Conservation (phyloP, 2,888 invertebrate genomes). For the Spodoptera exigua region DNA sequence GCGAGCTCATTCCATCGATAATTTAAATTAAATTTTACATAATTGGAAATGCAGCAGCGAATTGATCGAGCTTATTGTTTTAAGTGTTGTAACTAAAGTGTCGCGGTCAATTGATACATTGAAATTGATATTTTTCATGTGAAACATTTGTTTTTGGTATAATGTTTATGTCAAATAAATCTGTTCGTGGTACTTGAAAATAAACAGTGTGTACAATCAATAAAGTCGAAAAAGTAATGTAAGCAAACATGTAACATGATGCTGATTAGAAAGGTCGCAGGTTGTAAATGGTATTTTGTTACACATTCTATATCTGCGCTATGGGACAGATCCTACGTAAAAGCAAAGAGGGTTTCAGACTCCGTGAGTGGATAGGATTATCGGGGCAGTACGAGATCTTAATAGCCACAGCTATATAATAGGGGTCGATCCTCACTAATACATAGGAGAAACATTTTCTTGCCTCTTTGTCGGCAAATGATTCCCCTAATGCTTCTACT, state of each 20-base stretch:
- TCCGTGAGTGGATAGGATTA: constrained; percentile 59
- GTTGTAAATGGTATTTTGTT: constrained; percentile 54
- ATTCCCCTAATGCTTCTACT: constrained; percentile 45
- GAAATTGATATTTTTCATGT: constrained; percentile 17
- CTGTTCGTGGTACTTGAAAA: no score
- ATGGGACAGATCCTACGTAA: constrained; percentile 57
- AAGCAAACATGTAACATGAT: constrained; percentile 32
- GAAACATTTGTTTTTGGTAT: neutral
- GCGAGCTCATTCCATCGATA: no score
- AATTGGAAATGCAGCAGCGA: neutral
- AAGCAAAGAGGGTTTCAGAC: constrained; percentile 57
- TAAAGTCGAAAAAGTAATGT: no score
- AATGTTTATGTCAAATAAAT: no score
- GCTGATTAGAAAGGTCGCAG: constrained; percentile 47
- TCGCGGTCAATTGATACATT: constrained; percentile 12
- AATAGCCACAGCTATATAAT: constrained; percentile 58
- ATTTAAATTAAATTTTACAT: constrained; percentile 3
- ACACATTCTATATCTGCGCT: constrained; percentile 51
- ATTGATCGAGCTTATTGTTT: constrained; percentile 17
- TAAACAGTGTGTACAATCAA: no score
- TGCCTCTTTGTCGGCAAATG: constrained; percentile 46
- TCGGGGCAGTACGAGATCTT: constrained; percentile 58
- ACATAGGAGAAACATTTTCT: constrained; percentile 52
- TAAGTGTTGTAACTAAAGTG: constrained; percentile 23
- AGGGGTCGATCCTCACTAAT: constrained; percentile 55